Percentiles rank a stretch among this genome's conserved stretches.
phyloP scores from a whole-genome alignment of 2,113 vertebrate genomes.

The Dermatemys mawii region DNA sequence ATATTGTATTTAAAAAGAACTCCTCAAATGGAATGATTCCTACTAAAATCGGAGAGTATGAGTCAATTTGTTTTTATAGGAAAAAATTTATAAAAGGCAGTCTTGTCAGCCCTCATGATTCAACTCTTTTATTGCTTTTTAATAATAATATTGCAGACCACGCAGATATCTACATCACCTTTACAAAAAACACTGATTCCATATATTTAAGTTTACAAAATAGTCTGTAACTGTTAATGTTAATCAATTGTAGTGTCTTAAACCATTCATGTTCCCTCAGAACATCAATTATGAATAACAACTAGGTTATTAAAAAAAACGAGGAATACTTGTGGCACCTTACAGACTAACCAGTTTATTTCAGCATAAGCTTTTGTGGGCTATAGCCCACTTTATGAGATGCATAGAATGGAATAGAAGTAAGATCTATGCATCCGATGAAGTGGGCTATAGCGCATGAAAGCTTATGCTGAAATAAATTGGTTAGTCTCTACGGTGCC shows the following conservation, averaged over 20 bases:
- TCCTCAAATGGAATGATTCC: background rate
- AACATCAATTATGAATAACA: background rate
- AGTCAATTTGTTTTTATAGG: background rate
- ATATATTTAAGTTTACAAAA: background rate
- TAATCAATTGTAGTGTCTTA: background rate
- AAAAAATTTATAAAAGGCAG: background rate
- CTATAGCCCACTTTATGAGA: too few relatives aligned
- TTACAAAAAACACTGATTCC: background rate
- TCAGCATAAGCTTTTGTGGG: too few relatives aligned
- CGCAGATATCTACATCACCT: background rate
- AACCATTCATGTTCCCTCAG: background rate
- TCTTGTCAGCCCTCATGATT: background rate
- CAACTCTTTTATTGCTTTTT: background rate
- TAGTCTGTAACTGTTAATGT: background rate
- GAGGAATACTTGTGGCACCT: too few relatives aligned
- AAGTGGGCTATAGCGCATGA: too few relatives aligned
- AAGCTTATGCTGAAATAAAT: too few relatives aligned
- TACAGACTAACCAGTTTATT: too few relatives aligned
- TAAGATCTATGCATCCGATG: too few relatives aligned
- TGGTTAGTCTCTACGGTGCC: too few relatives aligned
- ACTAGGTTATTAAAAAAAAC: too few relatives aligned
- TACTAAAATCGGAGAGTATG: background rate
- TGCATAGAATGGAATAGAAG: too few relatives aligned
- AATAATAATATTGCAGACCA: background rate
- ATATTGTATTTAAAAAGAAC: background rate